These are phyloP conservation scores for Asobara japonica DNA, from an alignment of 1,140 invertebrate genomes.

Conservation along the genomic window DNA sequence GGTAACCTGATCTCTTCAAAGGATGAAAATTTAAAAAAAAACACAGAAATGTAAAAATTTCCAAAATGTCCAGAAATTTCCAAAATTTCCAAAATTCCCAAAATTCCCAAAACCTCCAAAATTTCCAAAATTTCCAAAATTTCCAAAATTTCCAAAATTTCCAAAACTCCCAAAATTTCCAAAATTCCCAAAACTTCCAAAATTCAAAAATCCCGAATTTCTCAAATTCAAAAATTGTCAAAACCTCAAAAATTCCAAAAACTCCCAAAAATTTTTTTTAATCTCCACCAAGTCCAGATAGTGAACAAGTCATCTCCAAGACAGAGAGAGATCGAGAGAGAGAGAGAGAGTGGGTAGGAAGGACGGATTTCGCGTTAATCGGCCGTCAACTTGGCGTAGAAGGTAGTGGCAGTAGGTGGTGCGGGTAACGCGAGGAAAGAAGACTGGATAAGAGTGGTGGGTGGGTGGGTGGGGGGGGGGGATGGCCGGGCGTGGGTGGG, in stretches of 20 bases:
- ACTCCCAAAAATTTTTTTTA: neutral
- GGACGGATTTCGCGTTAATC: conserved; percentile 38
- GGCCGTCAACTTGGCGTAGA: conserved; percentile 27
- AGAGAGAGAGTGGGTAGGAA: conserved; percentile 22
- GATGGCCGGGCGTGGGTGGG: conserved; percentile 38
- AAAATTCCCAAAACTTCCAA: conserved; percentile 1
- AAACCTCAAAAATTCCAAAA: no score
- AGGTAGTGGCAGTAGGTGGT: conserved; percentile 21
- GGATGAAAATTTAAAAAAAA: no score
- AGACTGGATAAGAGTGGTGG: neutral
- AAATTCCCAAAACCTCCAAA: no score
- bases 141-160: neutral
- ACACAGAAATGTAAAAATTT: no score
- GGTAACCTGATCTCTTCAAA: no score
- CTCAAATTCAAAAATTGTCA: no score
- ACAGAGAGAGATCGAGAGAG: conserved; percentile 16
- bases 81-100: no score
- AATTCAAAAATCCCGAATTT: neutral
- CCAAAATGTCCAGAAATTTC: no score
- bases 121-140: conserved; percentile 3
- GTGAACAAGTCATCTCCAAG: neutral
- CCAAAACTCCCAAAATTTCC: neutral
- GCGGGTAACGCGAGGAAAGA: neutral
- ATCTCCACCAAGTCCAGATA: neutral
- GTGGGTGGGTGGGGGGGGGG: neutral